These are phyloP conservation scores for Aporophyla nigra DNA, from an alignment of 2,888 invertebrate genomes.

Conservation along the genomic window DNA sequence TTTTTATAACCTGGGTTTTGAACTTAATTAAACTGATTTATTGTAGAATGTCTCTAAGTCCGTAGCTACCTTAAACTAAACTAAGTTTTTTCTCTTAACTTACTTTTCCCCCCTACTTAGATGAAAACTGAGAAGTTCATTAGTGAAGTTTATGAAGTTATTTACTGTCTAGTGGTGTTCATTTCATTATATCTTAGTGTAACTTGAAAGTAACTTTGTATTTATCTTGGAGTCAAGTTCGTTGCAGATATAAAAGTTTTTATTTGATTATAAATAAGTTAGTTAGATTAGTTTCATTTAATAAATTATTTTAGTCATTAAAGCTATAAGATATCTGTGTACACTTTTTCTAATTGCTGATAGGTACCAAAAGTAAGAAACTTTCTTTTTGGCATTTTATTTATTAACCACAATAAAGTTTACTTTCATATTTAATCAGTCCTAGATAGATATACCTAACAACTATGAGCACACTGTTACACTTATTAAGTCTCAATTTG, in stretches of 20 bases:
- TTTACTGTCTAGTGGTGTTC: constrained; percentile 15
- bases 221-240: constrained; percentile 1
- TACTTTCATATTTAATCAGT: neutral
- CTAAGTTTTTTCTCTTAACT: neutral
- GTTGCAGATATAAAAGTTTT: neutral
- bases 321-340: neutral
- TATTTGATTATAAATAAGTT: neutral
- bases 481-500: constrained; percentile 18
- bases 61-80: neutral
- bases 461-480: neutral
- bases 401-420: neutral
- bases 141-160: constrained; percentile 38
- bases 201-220: constrained; percentile 11
- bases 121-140: constrained; percentile 36
- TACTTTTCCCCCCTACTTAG: neutral
- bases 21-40: constrained; percentile 2
- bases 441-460: neutral
- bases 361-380: neutral
- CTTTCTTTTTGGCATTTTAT: neutral
- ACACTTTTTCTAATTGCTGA: neutral
- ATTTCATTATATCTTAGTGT: constrained; percentile 2
- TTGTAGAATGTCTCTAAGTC: neutral
- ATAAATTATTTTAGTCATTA: neutral
- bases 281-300: neutral
- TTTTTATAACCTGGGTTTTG: neutral